Conservation (phyloP, 2,113 vertebrate genomes). For the Lamprotornis superbus region DNA sequence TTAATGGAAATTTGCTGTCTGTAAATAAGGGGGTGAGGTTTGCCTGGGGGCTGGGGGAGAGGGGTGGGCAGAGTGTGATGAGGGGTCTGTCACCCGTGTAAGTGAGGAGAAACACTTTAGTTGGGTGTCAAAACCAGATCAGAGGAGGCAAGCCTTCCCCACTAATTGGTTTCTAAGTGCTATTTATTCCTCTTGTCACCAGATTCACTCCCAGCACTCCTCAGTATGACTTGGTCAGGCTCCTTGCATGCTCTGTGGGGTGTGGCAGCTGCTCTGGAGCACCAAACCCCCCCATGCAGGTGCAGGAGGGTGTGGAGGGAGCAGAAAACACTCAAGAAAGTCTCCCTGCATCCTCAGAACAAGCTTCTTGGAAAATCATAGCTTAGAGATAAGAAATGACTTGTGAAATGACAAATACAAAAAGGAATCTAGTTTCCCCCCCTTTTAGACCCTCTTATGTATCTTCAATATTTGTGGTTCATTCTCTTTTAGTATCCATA, state of each 20-base stretch:
- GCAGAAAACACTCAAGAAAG: no score
- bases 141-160: not conserved
- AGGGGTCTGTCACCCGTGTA: not conserved
- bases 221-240: accelerated
- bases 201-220: not conserved
- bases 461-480: no score
- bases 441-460: no score
- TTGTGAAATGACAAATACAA: no score
- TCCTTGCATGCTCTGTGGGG: accelerated
- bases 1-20: not conserved
- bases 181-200: conserved; percentile 11
- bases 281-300: not conserved
- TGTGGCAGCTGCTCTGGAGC: not conserved
- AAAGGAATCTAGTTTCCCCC: no score
- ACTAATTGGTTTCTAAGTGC: conserved; percentile 33
- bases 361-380: no score
- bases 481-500: no score
- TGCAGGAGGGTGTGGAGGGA: no score
- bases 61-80: not conserved
- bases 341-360: not conserved
- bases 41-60: not conserved
- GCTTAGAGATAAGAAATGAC: no score
- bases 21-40: not conserved
- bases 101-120: conserved; percentile 21
- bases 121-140: not conserved